These are phyloP conservation scores for Ennomos quercinarius DNA, from an alignment of 2,888 invertebrate genomes.

Conservation along the genomic window DNA sequence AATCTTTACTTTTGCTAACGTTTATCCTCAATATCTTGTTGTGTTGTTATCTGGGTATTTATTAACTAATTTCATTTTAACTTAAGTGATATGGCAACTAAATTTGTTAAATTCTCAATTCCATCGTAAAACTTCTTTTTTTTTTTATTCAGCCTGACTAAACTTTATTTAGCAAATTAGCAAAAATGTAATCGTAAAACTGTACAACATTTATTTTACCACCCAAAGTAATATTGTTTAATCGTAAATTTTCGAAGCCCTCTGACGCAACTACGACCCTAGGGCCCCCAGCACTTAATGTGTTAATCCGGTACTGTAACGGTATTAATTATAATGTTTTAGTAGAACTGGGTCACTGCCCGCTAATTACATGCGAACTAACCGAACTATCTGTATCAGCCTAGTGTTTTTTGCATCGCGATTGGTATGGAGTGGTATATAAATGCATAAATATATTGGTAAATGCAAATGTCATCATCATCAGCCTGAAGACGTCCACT, in stretches of 20 bases:
- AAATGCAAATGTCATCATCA: too few species aligned
- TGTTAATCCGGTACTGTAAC: conserved; percentile 21
- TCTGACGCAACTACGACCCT: conserved; percentile 13
- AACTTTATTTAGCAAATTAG: too few species aligned
- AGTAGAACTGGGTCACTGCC: conserved; percentile 38
- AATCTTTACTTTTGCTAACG: too few species aligned
- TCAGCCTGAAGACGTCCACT: too few species aligned
- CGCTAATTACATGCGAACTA: conserved; percentile 35
- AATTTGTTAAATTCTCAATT: background rate
- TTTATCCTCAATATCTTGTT: too few species aligned
- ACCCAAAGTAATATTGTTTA: conserved; percentile 20
- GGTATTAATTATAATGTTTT: conserved; percentile 42
- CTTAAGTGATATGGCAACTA: too few species aligned
- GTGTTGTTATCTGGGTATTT: too few species aligned
- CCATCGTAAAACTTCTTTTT: conserved; percentile 11
- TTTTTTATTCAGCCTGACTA: too few species aligned
- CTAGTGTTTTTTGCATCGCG: conserved; percentile 17
- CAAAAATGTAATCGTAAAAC: conserved; percentile 11
- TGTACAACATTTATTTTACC: conserved; percentile 2
- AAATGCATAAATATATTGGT: too few species aligned
- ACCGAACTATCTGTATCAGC: conserved; percentile 13
- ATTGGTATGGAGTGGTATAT: background rate
- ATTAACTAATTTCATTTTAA: too few species aligned
- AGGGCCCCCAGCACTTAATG: conserved; percentile 18
- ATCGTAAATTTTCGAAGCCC: conserved; percentile 25